Base-by-base conservation (phyloP, 1,140 invertebrate genomes). In the Drosophila orena region DNA sequence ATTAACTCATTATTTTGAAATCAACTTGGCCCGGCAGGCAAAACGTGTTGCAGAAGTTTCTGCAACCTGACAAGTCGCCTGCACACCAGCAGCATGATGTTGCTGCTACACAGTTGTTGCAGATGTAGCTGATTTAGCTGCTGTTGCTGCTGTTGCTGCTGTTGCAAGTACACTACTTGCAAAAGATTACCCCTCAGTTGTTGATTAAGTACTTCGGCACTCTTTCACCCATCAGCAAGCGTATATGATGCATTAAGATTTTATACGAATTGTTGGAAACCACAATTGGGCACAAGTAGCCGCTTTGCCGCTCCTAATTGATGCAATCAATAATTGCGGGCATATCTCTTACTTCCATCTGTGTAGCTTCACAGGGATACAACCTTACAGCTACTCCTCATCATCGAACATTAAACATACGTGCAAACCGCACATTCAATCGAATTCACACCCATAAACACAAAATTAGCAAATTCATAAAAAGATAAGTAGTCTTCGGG, bases 1-100 rank as follows among this genome's bases (percentile, higher is more conserved):
- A 88, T 88, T 88, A 84, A 88, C 84, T 89, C 83, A 79, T 83
- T 89, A 89, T 83, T 89, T 88, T 79, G 79, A 79, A 86, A 81
- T 81, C 70, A 86, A 81, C 83, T 74, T 73, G 66, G 74, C 50
- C 79, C 52, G 74, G 42, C 80, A 68, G 79, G 62, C 70, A 72
- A 83, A 77, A 88, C 77, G 57, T 80, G 81, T 73, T 80, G 81
- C 58, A 79, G 49, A 77, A 77, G 71, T 85, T 74, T 77, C 77
- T 52, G 75, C 30, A 30, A 30, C 20, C 60, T 65, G 66, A 64
- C 75, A 78, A 62, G 54, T 79, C 62, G 69, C 43, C 64, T 74
- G 52, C 47, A 34, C 72, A 35, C n/a, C 37, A 12, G 34, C 35
- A 34, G 15, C 37, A 58, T 56, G 27, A 53, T 47, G 22, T 34